Base-by-base conservation (phyloP, 2,797 vertebrate genomes). In the Botia kubotai region DNA sequence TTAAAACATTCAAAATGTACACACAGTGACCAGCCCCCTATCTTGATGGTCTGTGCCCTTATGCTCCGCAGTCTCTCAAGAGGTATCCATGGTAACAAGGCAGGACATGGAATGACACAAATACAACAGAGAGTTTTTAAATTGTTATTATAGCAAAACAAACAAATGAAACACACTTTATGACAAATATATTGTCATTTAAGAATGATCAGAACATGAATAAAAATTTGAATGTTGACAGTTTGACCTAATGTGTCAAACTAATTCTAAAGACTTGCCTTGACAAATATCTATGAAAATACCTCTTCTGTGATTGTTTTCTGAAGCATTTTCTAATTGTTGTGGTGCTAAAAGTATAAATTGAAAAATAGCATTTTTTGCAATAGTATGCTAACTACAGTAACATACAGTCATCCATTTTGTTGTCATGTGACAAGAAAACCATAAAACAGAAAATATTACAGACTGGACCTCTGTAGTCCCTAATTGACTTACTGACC, bases 81-180 rank as follows among this genome's bases (percentile, higher is more conserved):
- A 75, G 75, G 86, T 87, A 80, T 80, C 86, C 77, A 87, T 85
- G 62, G 84, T 21, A 87, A 82, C 86, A 81, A 48, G 71, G 58
- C 23, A 55, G 73, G 75, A 50, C 58, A 81, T 52, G 63, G 76
- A 72, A 72, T 74, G 77, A 76, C 72, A 83, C 17, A 43, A 69
- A 66, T 36, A 65, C 72, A 70, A 72, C 6, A 3, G 26, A 3
- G 26, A 72, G n/a, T 57, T 74, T 68, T 50, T 36, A 79, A 72
- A 81, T 66, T 62, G 23, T 46, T 76, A 7, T 84, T 36, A 63
- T 29, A 57, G 43, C 53, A 23, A 72, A 26, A 52, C 8, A 74
- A 17, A 57, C 33, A 16, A 17, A 72, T 10, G 52, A 70, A 82
- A 48, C 29, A 63, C 66, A 43, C 29, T 5, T 26, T 55, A 19